Percentiles rank a stretch among this genome's conserved stretches.
Conservation (phyloP, 2,113 vertebrate species). For the Hyla sarda region DNA sequence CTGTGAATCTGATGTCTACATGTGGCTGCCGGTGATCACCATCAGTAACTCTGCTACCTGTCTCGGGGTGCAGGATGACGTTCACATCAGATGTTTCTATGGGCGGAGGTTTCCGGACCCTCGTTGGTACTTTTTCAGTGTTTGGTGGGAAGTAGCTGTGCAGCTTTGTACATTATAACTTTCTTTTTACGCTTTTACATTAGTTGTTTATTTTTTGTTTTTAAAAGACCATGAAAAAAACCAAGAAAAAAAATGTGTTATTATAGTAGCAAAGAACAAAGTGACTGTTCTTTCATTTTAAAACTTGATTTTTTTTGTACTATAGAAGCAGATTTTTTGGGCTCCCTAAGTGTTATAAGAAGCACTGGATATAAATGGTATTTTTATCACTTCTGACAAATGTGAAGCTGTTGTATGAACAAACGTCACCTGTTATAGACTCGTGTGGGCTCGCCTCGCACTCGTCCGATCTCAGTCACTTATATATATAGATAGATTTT, state of each 20-base stretch:
- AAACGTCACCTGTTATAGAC: slow-evolving; percentile 91
- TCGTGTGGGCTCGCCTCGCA: slow-evolving; percentile 90
- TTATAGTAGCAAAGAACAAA: slow-evolving; percentile 81
- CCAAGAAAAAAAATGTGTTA: not conserved
- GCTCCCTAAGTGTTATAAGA: slow-evolving; percentile 88
- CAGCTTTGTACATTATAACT: slow-evolving; percentile 77
- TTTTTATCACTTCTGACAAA: slow-evolving; percentile 99
- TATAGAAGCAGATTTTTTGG: slow-evolving; percentile 88
- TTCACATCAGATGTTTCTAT: too few relatives aligned
- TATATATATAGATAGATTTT: slow-evolving; percentile 87
- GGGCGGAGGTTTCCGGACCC: too few relatives aligned
- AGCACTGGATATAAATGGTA: slow-evolving; percentile 99
- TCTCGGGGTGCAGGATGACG: too few relatives aligned
- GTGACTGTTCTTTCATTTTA: slow-evolving; percentile 91
- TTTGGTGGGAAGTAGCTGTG: slow-evolving; percentile 75
- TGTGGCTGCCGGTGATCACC: too few relatives aligned
- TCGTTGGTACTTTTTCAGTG: slow-evolving; percentile 57
- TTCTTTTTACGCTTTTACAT: slow-evolving; percentile 83
- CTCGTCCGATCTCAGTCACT: slow-evolving; percentile 92
- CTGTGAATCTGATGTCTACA: too few relatives aligned
- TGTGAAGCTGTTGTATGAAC: slow-evolving; percentile 99
- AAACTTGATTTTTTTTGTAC: slow-evolving; percentile 97
- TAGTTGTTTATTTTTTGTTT: slow-evolving; percentile 80
- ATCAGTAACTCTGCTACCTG: too few relatives aligned
- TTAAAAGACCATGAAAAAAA: slow-evolving; percentile 81